phyloP scores from a whole-genome alignment of 2,888 invertebrate genomes.

The Mythimna loreyi region DNA sequence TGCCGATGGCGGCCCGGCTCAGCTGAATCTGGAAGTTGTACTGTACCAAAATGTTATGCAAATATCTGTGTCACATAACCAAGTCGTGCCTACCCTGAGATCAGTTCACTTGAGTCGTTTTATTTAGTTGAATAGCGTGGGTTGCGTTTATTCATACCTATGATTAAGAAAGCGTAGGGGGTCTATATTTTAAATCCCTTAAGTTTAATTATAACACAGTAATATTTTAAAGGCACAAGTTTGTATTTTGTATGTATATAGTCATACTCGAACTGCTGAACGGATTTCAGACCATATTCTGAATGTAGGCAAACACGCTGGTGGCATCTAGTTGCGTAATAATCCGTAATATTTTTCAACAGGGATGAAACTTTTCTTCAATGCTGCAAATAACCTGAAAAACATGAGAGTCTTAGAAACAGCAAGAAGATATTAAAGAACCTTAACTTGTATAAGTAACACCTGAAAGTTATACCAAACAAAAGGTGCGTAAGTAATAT shows the following conservation, averaged over 20 bases:
- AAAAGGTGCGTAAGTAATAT: not conserved
- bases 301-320: too few relatives aligned
- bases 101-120: slow-evolving; percentile 44
- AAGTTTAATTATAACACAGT: not conserved
- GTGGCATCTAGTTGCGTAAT: too few relatives aligned
- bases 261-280: not conserved
- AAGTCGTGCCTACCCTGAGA: slow-evolving; percentile 45
- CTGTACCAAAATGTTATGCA: slow-evolving; percentile 77
- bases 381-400: not conserved
- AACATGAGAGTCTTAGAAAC: not conserved
- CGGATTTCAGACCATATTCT: not conserved
- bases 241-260: too few relatives aligned
- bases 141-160: slow-evolving; percentile 18
- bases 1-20: slow-evolving; percentile 68
- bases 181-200: not conserved
- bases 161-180: not conserved
- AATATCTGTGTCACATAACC: slow-evolving; percentile 69
- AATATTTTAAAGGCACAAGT: too few relatives aligned
- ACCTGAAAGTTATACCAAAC: not conserved
- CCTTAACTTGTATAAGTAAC: not conserved
- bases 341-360: not conserved
- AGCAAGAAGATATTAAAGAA: too few relatives aligned
- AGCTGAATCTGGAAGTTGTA: slow-evolving; percentile 68
- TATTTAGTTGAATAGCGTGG: slow-evolving; percentile 35
- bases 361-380: not conserved